These are phyloP conservation scores for Pteromalus puparum DNA, from an alignment of 1,140 invertebrate genomes.

Conservation along the genomic window DNA sequence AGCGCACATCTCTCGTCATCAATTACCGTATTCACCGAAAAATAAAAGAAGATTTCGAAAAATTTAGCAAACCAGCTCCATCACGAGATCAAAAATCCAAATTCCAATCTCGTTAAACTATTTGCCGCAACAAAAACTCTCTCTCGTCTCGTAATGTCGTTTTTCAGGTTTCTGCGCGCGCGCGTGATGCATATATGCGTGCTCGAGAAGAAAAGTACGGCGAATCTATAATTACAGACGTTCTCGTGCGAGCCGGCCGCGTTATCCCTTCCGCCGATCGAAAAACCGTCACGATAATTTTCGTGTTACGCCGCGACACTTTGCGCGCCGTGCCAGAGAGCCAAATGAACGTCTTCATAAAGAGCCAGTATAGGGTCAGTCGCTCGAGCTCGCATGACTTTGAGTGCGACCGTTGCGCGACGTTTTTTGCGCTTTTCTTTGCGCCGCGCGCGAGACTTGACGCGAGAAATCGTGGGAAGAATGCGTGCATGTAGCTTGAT, in stretches of 20 bases:
- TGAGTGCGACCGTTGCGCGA: not conserved
- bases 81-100: not conserved
- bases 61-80: not conserved
- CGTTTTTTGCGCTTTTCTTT: constrained; percentile 1
- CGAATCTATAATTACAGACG: constrained; percentile 47
- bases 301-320: constrained; percentile 38
- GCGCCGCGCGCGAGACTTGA: not conserved
- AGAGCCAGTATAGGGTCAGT: not conserved
- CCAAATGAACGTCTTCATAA: constrained; percentile 42
- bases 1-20: not conserved
- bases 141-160: not conserved
- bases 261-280: constrained; percentile 27
- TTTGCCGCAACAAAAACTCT: not conserved
- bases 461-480: not conserved
- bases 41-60: not conserved
- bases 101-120: not conserved
- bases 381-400: not conserved
- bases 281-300: constrained; percentile 47
- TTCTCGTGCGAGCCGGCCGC: not conserved
- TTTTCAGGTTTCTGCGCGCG: not conserved
- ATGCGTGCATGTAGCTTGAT: not conserved
- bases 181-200: not conserved
- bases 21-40: not conserved
- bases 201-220: constrained; percentile 34
- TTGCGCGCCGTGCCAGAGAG: not conserved